Evolutionary conservation across 2,113 vertebrate species (phyloP), one percentile per base, ranked within the genome.

Genomic region (Thymallus thymallus): DNA sequence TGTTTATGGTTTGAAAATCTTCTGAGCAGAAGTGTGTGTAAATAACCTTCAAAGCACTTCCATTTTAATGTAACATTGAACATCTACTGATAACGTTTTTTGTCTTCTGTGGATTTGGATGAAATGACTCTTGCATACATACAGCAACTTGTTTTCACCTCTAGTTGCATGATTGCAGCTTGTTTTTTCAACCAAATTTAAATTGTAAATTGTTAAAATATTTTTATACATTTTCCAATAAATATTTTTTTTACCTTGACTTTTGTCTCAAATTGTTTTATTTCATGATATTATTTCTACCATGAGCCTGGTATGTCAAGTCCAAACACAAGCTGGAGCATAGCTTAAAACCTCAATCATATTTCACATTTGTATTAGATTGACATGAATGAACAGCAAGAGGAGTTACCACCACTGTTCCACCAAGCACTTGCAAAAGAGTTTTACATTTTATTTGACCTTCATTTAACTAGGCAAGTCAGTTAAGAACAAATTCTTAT

Each of bases 201-300:
- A 91, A 82, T 88, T 94, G 92, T 93, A 92, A 91, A 92, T 93
- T 88, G 83, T 82, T 41, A 92, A 90, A 85, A 80, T 91, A 88
- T 94, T 94, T 41, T 94, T 94, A 91, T 94, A 93, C 88, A 13
- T 85, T 90, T 41, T 93, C 91, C 89, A 94, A 94, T 94, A 94
- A 94, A 94, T 92, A 92, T 92, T 91, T 92, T 92, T 91, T 83
- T 90, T 88, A 60, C n/a, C 35, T 41, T 60, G 56, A 23, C 56
- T 23, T 60, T 22, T 23, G 56, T 22, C n/a, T 22, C 56, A 9
- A 9, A n/a, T 60, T 3, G 56, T 60, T 22, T 60, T 22, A 60
- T 5, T 60, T 60, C 6, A 51, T 1, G 4, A 51, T 3, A 41
- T 41, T 6, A 1, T 41, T 41, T 41, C 35, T 41, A 41, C 35